A percentile compares a stretch with the other conserved stretches of the same genome.
These are phyloP conservation scores for Pseudorasbora parva DNA, from an alignment of 2,113 vertebrate genomes.

Conservation along the genomic window DNA sequence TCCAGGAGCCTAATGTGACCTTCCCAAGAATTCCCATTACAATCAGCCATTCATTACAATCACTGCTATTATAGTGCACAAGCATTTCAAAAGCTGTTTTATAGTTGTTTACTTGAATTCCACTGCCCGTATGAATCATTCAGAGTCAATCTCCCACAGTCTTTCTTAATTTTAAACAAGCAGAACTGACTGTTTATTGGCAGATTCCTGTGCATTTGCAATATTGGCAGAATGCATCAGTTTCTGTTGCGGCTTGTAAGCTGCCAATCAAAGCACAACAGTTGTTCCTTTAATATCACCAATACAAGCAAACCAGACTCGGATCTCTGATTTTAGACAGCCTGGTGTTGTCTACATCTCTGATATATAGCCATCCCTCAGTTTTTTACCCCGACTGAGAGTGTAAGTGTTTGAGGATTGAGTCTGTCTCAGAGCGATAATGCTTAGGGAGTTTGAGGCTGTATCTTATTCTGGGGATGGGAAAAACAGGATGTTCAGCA, in stretches of 20 bases:
- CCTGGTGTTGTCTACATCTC: not conserved
- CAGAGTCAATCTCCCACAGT: not conserved
- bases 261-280: not conserved
- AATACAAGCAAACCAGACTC: conserved; percentile 6
- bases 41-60: not conserved
- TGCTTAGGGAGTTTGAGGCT: not conserved
- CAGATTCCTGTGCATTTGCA: not conserved
- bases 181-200: not conserved
- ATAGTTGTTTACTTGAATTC: conserved; percentile 27
- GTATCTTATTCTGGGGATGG: not conserved
- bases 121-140: not conserved
- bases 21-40: conserved; percentile 4
- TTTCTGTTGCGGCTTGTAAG: not conserved
- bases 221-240: conserved; percentile 8
- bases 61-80: not conserved
- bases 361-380: not conserved
- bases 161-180: not conserved
- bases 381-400: not conserved
- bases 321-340: not conserved
- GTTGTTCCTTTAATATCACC: conserved; percentile 8
- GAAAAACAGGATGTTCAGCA: not conserved
- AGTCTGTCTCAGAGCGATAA: not conserved
- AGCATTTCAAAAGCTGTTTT: not conserved
- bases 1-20: not conserved
- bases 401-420: not conserved